Conservation (phyloP, 2,888 invertebrate genomes). For the Pecten maximus region DNA sequence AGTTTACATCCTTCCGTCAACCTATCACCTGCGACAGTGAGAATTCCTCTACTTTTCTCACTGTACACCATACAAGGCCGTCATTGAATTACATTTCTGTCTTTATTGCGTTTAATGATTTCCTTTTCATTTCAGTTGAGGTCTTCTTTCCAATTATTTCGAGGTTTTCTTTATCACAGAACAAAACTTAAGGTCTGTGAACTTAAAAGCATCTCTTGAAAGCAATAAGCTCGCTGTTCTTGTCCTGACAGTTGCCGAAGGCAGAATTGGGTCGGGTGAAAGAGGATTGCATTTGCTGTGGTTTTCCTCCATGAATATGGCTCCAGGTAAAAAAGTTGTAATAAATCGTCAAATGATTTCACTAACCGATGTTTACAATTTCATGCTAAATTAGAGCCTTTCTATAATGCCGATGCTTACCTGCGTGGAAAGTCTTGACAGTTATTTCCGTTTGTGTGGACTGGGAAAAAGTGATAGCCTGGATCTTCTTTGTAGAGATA, state of each 20-base stretch:
- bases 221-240: neutral
- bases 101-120: slow-evolving; percentile 16
- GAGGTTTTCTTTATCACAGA: slow-evolving; percentile 20
- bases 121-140: slow-evolving; percentile 29
- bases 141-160: slow-evolving; percentile 29
- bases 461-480: neutral
- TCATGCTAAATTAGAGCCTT: slow-evolving; percentile 46
- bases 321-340: neutral
- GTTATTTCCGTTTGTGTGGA: neutral
- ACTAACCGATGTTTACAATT: slow-evolving; percentile 47
- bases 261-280: neutral
- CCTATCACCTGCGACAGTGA: neutral
- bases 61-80: neutral
- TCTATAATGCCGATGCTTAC: slow-evolving; percentile 21
- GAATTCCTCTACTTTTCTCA: slow-evolving; percentile 10
- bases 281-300: slow-evolving; percentile 26
- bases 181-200: neutral
- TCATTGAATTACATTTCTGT: neutral
- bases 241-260: neutral
- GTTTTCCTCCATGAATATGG: neutral
- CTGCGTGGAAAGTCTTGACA: slow-evolving; percentile 38
- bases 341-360: slow-evolving; percentile 37
- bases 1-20: neutral
- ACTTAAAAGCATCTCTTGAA: slow-evolving; percentile 17
- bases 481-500: neutral